A percentile compares a stretch with the other conserved stretches of the same genome.
These are phyloP conservation scores for Macrochelys suwanniensis DNA, from an alignment of 2,797 vertebrate species.

Conservation along the genomic window DNA sequence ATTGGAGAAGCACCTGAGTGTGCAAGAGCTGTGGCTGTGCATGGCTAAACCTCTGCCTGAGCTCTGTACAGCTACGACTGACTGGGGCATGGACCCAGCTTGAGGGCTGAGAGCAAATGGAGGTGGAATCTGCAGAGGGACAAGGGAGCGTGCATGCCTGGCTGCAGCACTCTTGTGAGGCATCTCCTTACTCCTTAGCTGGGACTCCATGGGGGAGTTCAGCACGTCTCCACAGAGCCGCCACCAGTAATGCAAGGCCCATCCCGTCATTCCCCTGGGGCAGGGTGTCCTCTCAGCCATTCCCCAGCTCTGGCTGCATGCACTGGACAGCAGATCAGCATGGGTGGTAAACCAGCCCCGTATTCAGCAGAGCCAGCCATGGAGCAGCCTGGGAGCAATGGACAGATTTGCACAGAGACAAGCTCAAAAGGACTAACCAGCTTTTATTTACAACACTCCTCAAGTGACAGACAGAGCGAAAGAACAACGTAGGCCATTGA, in stretches of 20 bases:
- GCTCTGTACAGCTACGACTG: not conserved
- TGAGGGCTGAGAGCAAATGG: not conserved
- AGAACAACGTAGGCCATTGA: conserved; percentile 53
- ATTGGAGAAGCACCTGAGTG: not conserved
- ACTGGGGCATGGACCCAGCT: not conserved
- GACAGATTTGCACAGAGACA: conserved; percentile 21
- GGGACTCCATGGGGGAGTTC: not conserved
- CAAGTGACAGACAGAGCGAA: conserved; percentile 74
- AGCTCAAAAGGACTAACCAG: conserved; percentile 76
- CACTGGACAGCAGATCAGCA: not conserved
- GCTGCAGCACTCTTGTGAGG: not conserved
- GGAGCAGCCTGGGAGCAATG: not conserved
- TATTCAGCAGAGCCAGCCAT: fast-evolving
- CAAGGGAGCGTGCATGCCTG: not conserved
- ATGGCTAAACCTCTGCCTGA: not conserved
- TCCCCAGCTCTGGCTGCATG: not conserved
- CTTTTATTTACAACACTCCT: conserved; percentile 80
- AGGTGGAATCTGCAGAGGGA: not conserved
- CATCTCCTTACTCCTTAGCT: not conserved
- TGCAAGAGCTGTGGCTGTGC: not conserved
- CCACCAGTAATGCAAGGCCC: not conserved
- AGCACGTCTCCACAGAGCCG: not conserved
- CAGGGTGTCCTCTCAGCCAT: not conserved
- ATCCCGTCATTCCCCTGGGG: not conserved
- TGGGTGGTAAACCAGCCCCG: fast-evolving